Evolutionary conservation across 2,797 vertebrate genomes (phyloP), one percentile per base, ranked within the genome.

Genomic region (Taeniopygia guttata): DNA sequence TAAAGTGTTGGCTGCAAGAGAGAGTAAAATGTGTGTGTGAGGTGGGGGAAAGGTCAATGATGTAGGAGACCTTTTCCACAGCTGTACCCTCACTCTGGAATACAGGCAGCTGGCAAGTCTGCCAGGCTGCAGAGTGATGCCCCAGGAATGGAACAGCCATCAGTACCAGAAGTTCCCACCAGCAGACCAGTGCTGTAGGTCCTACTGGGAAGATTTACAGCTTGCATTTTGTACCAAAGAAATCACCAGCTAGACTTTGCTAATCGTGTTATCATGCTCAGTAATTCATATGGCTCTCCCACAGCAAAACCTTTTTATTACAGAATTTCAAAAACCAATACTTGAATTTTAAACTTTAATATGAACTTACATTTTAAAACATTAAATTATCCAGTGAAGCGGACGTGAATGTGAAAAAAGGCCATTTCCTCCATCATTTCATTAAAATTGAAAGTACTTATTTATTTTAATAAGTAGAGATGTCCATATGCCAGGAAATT

Each of bases 401-500:
- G 22, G 91, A 96, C 92, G 64, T 88, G 72, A 97, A 97, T 85
- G 81, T 92, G 81, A 85, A 94, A 96, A 96, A 95, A 90, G 68
- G 94, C 52, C 78, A 81, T 96, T 89, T 96, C 94, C 91, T 93
- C 88, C 77, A 96, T 87, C 90, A 94, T 97, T 96, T 97, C 98
- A 98, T 98, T 97, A 98, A 93, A 97, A 82, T 84, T 97, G 92
- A 94, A 96, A 96, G 92, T 90, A 96, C 73, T 94, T 95, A 95
- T 96, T 98, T 96, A 98, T 95, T 97, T 96, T 96, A 91, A 97
- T 94, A 96, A 97, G 94, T 94, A 34, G 86, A 98, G 92, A 97
- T 93, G 94, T 97, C 96, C 97, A 97, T 97, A 96, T 97, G 94
- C 82, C 93, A 96, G 95, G 92, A 96, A 98, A 98, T 98, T 96